Base-by-base conservation (phyloP, 2,797 vertebrate genomes). In the Luscinia megarhynchos region DNA sequence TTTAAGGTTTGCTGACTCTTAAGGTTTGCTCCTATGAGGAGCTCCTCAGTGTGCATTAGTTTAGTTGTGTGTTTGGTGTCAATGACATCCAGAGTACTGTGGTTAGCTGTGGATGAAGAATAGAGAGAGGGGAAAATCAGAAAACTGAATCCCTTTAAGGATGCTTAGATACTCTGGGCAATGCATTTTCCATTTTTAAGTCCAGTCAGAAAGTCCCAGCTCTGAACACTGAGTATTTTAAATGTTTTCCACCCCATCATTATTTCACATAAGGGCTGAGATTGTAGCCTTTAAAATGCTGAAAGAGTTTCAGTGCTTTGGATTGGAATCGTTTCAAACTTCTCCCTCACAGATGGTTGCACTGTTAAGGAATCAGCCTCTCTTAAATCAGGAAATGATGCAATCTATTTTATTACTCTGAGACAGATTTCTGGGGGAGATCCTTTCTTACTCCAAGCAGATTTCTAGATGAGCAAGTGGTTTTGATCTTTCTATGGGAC, bases 361-460 rank as follows among this genome's bases (percentile, higher is more conserved):
- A 88, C 94, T 93, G 97, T 96, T 97, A 95, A 96, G 93, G 87
- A 91, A 66, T 87, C 26, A 0, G 80, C 85, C 53, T 70, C 77
- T 95, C 92, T 95, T 90, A 93, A 93, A 93, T 76, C 90, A 95
- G 96, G 97, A 97, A 97, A 95, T 97, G 93, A 96, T 95, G 94
- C 85, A 97, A 96, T 93, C 84, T 89, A 40, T 80, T 94, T 96
- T 94, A 92, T 95, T 95, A 51, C 77, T 81, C 77, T 36, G 62
- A 75, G 69, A 83, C 67, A 40, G 53, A 85, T 91, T 96, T 92
- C 93, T 92, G 41, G 57, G 85, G 83, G 84, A 91, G 77, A 93
- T 95, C 74, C 82, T 88, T 85, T 90, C 38, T 82, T 64, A 73
- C 32, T 82, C 69, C 46, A 36, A 89, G 79, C 51, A 81, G 50